These are phyloP conservation scores for Chelidonichthys spinosus DNA, from an alignment of 2,797 vertebrate genomes.

Conservation along the genomic window DNA sequence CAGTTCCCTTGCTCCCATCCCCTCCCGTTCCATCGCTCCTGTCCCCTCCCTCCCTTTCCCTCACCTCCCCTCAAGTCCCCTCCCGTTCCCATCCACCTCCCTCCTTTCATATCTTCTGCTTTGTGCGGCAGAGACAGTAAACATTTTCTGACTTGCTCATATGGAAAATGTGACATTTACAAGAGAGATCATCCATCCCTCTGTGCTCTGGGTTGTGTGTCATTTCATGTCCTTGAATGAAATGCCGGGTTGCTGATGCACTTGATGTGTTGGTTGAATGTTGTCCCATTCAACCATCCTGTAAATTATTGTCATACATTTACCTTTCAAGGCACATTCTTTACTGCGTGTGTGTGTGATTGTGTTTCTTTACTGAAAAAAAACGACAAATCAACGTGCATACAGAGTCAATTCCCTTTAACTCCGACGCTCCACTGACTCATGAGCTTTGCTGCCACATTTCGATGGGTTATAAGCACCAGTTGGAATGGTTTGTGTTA, in stretches of 20 bases:
- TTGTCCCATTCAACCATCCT: not conserved
- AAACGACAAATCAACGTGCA: too few species aligned
- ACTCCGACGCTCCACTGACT: too few species aligned
- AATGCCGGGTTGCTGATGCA: conserved; percentile 2
- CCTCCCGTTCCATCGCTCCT: too few species aligned
- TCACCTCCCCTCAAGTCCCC: not conserved
- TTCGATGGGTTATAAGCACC: too few species aligned
- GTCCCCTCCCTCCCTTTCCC: too few species aligned
- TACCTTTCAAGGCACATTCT: not conserved
- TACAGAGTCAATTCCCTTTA: too few species aligned
- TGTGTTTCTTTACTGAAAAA: too few species aligned
- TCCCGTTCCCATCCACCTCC: not conserved
- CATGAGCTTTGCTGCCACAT: too few species aligned
- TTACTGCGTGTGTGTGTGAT: too few species aligned
- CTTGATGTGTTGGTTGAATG: not conserved
- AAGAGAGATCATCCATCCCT: conserved; percentile 31
- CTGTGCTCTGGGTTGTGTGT: conserved; percentile 21
- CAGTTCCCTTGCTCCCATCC: too few species aligned
- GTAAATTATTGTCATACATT: not conserved
- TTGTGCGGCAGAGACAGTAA: conserved; percentile 33
- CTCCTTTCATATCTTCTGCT: conserved; percentile 13
- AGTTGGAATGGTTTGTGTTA: too few species aligned
- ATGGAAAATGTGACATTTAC: conserved; percentile 67
- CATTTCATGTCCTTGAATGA: conserved; percentile 40
- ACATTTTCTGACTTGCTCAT: conserved; percentile 46